A percentile compares a stretch with the other conserved stretches of the same genome.
These are phyloP conservation scores for Drosophila borealis DNA, from an alignment of 2,888 invertebrate species.

Conservation along the genomic window DNA sequence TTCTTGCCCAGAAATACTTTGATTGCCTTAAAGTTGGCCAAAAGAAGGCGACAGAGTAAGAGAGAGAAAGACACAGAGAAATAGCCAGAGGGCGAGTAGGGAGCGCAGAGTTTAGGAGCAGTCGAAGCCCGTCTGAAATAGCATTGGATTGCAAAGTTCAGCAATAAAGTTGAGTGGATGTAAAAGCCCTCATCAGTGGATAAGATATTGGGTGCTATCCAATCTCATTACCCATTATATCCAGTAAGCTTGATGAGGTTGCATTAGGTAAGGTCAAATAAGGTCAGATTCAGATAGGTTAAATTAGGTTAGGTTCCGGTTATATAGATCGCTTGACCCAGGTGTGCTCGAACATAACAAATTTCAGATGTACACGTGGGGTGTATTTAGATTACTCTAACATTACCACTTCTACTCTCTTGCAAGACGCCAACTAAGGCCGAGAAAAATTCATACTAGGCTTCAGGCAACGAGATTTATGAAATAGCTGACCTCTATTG, in stretches of 20 bases:
- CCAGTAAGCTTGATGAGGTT: neutral
- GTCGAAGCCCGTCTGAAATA: slow-evolving; percentile 29
- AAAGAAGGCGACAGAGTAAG: neutral
- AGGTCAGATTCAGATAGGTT: too few relatives aligned
- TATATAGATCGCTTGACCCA: too few relatives aligned
- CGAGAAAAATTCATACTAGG: too few relatives aligned
- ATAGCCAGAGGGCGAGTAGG: neutral
- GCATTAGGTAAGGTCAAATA: neutral
- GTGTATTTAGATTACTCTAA: too few relatives aligned
- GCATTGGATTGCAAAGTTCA: slow-evolving; percentile 49
- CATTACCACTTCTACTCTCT: too few relatives aligned
- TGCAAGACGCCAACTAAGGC: too few relatives aligned
- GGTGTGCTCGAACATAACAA: too few relatives aligned
- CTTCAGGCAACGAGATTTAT: too few relatives aligned
- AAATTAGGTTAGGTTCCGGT: too few relatives aligned
- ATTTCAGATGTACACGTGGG: too few relatives aligned
- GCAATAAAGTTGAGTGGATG: slow-evolving; percentile 54
- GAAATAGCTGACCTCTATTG: too few relatives aligned
- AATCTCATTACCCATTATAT: slow-evolving; percentile 19
- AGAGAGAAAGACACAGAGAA: neutral
- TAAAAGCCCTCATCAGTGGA: slow-evolving; percentile 22
- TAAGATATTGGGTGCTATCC: slow-evolving; percentile 3
- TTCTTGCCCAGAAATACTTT: slow-evolving; percentile 57
- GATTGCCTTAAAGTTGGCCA: slow-evolving; percentile 55
- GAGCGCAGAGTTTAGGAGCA: slow-evolving; percentile 2